Conservation (phyloP, 2,888 invertebrate species). For the Philereme transversata region DNA sequence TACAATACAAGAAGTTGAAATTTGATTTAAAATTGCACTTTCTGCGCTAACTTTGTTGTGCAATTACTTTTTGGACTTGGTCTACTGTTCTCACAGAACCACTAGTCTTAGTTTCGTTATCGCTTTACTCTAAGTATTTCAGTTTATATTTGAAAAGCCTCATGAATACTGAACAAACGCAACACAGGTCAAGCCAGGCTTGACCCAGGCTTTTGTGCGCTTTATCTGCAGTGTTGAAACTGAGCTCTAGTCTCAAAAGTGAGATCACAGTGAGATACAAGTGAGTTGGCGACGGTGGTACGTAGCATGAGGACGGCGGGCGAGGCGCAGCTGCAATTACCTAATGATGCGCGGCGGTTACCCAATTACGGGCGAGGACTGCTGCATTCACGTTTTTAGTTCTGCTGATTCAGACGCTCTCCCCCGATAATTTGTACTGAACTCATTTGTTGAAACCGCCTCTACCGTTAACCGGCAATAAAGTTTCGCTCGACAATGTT, state of each 20-base stretch:
- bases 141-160: too few species aligned
- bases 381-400: constrained; percentile 74
- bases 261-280: constrained; percentile 32
- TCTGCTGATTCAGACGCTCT: constrained; percentile 57
- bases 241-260: background rate
- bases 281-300: constrained; percentile 39
- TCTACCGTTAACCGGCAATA: constrained; percentile 32
- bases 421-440: constrained; percentile 55
- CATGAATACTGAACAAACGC: background rate
- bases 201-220: constrained; percentile 5
- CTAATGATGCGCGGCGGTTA: constrained; percentile 77
- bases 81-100: too few species aligned
- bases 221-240: background rate
- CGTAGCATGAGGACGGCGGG: constrained; percentile 28
- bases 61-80: too few species aligned
- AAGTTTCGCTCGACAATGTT: constrained; percentile 29
- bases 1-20: too few species aligned
- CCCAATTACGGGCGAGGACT: constrained; percentile 65
- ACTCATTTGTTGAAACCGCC: constrained; percentile 41
- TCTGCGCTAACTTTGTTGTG: too few species aligned
- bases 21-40: too few species aligned
- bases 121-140: too few species aligned
- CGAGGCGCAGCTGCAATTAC: constrained; percentile 74
- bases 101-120: too few species aligned
- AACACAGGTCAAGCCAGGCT: constrained; percentile 13